A percentile compares a stretch with the other conserved stretches of the same genome.
These are phyloP conservation scores for Platycheirus rosarum DNA, from an alignment of 2,888 invertebrate genomes.

Conservation along the genomic window DNA sequence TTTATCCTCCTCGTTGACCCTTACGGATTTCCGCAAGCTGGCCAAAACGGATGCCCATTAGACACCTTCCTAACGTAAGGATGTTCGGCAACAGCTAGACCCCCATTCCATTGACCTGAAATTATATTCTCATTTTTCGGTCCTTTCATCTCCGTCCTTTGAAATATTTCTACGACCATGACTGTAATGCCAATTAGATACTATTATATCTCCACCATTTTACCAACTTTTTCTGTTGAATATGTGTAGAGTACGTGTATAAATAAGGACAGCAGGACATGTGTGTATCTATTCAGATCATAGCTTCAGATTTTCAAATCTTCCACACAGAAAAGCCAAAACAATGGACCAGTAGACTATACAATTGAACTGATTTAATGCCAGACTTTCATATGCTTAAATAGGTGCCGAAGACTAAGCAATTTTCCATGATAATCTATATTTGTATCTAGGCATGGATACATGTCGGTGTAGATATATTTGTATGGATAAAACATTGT, in stretches of 20 bases:
- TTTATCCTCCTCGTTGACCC: too few species aligned
- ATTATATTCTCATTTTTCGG: slow-evolving; percentile 62
- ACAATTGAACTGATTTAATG: slow-evolving; percentile 7
- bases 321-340: slow-evolving; percentile 13
- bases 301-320: background rate
- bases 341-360: slow-evolving; percentile 2
- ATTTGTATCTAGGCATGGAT: background rate
- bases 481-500: background rate
- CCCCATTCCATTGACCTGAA: too few species aligned
- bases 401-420: slow-evolving; percentile 6
- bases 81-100: slow-evolving; percentile 54
- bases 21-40: slow-evolving; percentile 66
- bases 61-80: slow-evolving; percentile 68
- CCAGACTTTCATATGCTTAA: slow-evolving; percentile 26
- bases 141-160: slow-evolving; percentile 67
- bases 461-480: background rate
- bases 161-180: slow-evolving; percentile 71
- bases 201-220: slow-evolving; percentile 12
- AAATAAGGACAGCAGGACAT: background rate
- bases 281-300: slow-evolving; percentile 5
- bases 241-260: too few species aligned
- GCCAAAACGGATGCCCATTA: slow-evolving; percentile 70
- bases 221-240: background rate
- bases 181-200: slow-evolving; percentile 68
- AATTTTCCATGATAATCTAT: slow-evolving; percentile 5